phyloP scores from a whole-genome alignment of 1,140 invertebrate genomes.

The Oscheius sp. region DNA sequence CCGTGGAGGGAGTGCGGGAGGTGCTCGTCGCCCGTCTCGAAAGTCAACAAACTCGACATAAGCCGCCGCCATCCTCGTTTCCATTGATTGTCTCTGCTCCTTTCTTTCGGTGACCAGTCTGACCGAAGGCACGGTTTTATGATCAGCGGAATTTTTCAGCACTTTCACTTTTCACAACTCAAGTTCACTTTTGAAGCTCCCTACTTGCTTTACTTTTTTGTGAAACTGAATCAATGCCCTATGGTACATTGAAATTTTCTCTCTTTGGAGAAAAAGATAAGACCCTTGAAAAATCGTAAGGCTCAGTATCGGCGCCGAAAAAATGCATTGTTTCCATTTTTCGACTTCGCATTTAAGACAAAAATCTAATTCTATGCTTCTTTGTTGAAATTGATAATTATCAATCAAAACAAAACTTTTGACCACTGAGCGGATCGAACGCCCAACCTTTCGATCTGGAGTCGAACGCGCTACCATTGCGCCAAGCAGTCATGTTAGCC shows the following conservation, averaged over 20 bases:
- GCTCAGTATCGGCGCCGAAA: no score
- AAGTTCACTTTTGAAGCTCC: background rate
- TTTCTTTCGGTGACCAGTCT: no score
- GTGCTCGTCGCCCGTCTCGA: slow-evolving; percentile 1
- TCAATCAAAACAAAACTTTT: slow-evolving; percentile 24
- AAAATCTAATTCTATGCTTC: no score
- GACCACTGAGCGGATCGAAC: slow-evolving; percentile 40
- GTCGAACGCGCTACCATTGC: slow-evolving; percentile 39
- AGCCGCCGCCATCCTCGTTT: slow-evolving; percentile 3
- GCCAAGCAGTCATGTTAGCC: slow-evolving; percentile 37
- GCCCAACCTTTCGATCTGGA: slow-evolving; percentile 39
- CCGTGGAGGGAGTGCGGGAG: background rate
- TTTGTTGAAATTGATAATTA: no score
- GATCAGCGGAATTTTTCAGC: background rate
- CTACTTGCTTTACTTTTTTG: background rate
- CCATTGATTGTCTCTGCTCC: slow-evolving; percentile 16
- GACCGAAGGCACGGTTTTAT: background rate
- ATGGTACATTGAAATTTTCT: no score
- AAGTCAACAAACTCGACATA: slow-evolving; percentile 5
- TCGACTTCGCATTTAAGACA: no score
- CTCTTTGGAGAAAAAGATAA: no score
- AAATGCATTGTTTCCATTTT: no score
- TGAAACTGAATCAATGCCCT: no score
- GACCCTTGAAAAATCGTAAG: no score
- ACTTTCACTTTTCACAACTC: background rate